Base-by-base conservation (phyloP, 2,888 invertebrate genomes). In the Macrostomum cliftonense region DNA sequence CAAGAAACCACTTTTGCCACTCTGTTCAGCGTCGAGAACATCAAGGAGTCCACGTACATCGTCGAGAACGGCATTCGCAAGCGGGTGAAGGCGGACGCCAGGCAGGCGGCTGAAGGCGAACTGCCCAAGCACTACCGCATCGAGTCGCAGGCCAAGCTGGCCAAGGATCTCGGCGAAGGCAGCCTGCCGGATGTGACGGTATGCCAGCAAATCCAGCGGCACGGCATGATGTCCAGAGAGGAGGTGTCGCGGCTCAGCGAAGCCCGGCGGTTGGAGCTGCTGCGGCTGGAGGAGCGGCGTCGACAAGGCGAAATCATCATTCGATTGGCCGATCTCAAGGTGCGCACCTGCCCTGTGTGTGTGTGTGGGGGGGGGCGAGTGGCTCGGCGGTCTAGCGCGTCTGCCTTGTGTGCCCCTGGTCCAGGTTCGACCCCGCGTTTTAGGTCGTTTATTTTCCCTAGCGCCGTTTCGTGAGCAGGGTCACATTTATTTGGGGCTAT, bases 191-290 rank as follows among this genome's bases (percentile, higher is more conserved):
- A 95, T 74, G 68, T 74, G 39, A 63, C 63, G 47, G 80, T 79
- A 55, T 61, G 64, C 47, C 77, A 84, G 70, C 81, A 85, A 51
- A 78, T 81, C 52, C 78, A 81, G 58, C 78, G 80, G 50, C 79
- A 81, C 59, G 79, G 80, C 58, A 55, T 72, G 13, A 84, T 93
- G 82, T 82, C 88, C 47, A 78, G 93, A 51, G 89, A 91, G 71
- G 91, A 95, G 74, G 89, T 89, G 46, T 87, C 89, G 56, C 80
- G 81, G 56, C 77, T 97, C 64, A 89, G 89, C 62, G 86, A 87
- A 55, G 84, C 86, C 59, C 78, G 91, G 56, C 78, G 97, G 58
- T 91, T 93, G 73, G 91, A 93, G 71, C 78, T 93, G 59, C 79
- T 91, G 64, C 78, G 85, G 60, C 56, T 65, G 39, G 63, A 64